These are phyloP conservation scores for Cochlearius cochlearius DNA, from an alignment of 2,113 vertebrate species.

Conservation along the genomic window DNA sequence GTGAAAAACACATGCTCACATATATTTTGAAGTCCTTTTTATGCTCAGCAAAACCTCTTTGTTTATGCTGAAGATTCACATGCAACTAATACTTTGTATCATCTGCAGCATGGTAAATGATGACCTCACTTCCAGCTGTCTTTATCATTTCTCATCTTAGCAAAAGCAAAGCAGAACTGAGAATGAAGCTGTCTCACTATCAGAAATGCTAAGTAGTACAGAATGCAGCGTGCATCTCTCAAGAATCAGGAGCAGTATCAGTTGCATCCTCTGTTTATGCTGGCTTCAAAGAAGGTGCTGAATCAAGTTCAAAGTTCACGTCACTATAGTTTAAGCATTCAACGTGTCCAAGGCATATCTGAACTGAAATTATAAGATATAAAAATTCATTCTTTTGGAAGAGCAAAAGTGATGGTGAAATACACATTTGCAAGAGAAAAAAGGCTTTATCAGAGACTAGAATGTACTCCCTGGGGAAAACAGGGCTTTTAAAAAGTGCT, in stretches of 20 bases:
- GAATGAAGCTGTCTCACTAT: background rate
- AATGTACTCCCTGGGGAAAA: background rate
- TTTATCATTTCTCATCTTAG: background rate
- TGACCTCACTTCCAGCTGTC: background rate
- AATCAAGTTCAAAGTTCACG: background rate
- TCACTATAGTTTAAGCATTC: background rate
- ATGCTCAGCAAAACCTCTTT: background rate
- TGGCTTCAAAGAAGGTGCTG: background rate
- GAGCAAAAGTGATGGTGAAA: background rate
- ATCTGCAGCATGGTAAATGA: background rate
- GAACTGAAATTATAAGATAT: background rate
- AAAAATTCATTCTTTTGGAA: background rate
- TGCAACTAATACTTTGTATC: background rate
- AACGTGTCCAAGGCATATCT: background rate
- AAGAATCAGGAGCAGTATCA: background rate
- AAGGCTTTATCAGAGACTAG: background rate
- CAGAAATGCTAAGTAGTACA: background rate
- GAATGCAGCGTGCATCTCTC: fast-evolving
- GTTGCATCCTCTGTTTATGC: background rate
- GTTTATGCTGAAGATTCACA: background rate
- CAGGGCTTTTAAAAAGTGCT: background rate
- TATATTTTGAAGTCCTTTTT: background rate
- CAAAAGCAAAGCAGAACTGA: background rate
- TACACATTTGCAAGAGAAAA: background rate
- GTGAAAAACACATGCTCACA: background rate